Evolutionary conservation across 2,888 invertebrate genomes (phyloP), one percentile per base, ranked within the genome.

Genomic region (Drosophila villosipedis): DNA sequence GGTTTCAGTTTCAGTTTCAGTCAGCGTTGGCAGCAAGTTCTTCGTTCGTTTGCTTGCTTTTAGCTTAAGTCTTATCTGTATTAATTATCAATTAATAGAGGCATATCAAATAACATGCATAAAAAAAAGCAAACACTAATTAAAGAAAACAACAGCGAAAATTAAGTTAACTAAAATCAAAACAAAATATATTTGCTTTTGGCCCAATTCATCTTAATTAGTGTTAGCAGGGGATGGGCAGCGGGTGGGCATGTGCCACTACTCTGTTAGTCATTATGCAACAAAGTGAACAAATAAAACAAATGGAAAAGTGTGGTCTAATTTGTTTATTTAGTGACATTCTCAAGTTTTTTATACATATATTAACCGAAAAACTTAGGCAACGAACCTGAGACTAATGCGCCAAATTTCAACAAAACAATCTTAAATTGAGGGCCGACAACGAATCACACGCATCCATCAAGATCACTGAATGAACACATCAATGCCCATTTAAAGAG

Each of bases 401-500:
- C 52, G 76, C 52, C 41, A 63, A 74, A 70, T 54, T 43, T 39
- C 22, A 39, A 14, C 50, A 16, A 73, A 64, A 64, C 64, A 69
- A 72, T 68, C 58, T 68, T 16, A 49, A 49, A 5, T 33, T 25
- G 31, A 50, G 54, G 43, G 50, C 19, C 37, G 31, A 55, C 14
- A 47, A 22, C 52, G 62, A 41, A 62, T 76, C 80, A 67, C 70
- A 73, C 76, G 69, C 83, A 90, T 84, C 68, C 69, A 85, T 90
- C 83, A 85, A 74, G 87, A 71, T 64, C 71, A 54, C 68, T 71
- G 90, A 86, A 89, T 90, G 89, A 89, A 86, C 84, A 89, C 87
- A 86, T 86, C 91, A 89, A 89, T 86, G 91, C 66, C 84, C 87
- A 86, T 89, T 89, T 90, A 68, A 55, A 87, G 82, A 58, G 76